Evolutionary conservation across 2,888 invertebrate genomes (phyloP), one percentile per base, ranked within the genome.

Genomic region (Noctua janthina): DNA sequence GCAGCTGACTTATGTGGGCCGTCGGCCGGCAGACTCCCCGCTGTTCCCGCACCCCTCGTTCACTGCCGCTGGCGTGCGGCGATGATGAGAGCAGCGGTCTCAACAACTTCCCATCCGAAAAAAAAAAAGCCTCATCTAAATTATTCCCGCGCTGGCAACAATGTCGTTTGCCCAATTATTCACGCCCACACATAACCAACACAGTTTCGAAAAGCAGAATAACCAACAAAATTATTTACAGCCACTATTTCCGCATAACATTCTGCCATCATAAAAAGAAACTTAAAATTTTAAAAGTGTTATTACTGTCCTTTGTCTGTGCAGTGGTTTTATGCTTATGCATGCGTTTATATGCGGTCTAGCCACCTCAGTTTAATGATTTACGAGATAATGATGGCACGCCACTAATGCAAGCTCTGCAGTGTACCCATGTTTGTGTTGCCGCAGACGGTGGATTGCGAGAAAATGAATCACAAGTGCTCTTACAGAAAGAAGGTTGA

Each of bases 361-460:
- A 7, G 43, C 46, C 66, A 75, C 79, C 78, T 79, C 76, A 81
- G 67, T 87, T 75, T 87, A 87, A 85, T 84, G 79, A 87, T 78
- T 87, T 80, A 84, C 87, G 79, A 68, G 73, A 70, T 76, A 79
- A 88, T 78, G 79, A 76, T 74, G 76, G 70, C 73, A 49, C 69
- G 11, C 3, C 76, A 81, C 79, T 83, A 86, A 86, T 79, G 84
- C 78, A 62, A 29, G 29, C 67, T 49, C 67, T 43, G 74, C 82
- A 73, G 54, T 77, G 67, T 67, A 49, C 13, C 15, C 17, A 23
- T 35, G 13, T 29, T 15, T 67, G 59, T 43, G n/a, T 59, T 54
- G 43, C 54, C 35, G 46, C 51, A 56, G 35, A n/a, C 49, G 8
- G 13, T 23, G 7, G n/a, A 7, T 20, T 29, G 49, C 6, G 23